Evolutionary conservation across 2,888 invertebrate species (phyloP), one percentile per base, ranked within the genome.

Genomic region (Cosmia pyralina): DNA sequence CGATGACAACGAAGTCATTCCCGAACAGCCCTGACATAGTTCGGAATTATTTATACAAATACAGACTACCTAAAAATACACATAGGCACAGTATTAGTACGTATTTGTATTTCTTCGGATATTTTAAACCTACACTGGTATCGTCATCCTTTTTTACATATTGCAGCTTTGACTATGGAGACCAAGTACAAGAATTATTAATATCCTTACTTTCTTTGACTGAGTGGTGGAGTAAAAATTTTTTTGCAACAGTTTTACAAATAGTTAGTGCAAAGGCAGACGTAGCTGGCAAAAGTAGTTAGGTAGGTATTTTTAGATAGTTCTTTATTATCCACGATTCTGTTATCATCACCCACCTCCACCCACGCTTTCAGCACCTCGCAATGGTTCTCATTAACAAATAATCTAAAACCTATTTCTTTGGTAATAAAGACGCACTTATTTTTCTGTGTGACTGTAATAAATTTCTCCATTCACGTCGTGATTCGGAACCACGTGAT

Each of bases 381-480:
- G 28, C n/a, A 63, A 75, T 75, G 13, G 58, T 46, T 62, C 63
- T 72, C 48, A 83, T 76, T 67, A 72, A 50, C 62, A 83, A 80
- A 77, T 75, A 77, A 75, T 75, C 66, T 72, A 44, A 72, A 67
- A 69, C 69, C 53, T 69, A 74, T 82, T 79, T 70, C 77, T 67
- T 57, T 57, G n/a, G 34, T 68, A 79, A 72, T 81, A 85, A 82
- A 75, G 75, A 79, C 83, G 78, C 77, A 83, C 81, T 87, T 87
- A 87, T 88, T 90, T 89, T 86, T 85, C 82, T 76, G 77, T 86
- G 85, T 85, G 75, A 82, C 82, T 86, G 87, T 86, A 86, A 90
- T 90, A 90, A 90, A 90, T 90, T 89, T 88, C 83, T 83, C 85
- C 77, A 85, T 85, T 87, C 84, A 85, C 78, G 86, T 85, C 85